Percentiles rank a stretch among this genome's conserved stretches.
Evolutionary conservation across 2,888 invertebrate species (phyloP).

Genomic region (Harpagoxenus sublaevis): DNA sequence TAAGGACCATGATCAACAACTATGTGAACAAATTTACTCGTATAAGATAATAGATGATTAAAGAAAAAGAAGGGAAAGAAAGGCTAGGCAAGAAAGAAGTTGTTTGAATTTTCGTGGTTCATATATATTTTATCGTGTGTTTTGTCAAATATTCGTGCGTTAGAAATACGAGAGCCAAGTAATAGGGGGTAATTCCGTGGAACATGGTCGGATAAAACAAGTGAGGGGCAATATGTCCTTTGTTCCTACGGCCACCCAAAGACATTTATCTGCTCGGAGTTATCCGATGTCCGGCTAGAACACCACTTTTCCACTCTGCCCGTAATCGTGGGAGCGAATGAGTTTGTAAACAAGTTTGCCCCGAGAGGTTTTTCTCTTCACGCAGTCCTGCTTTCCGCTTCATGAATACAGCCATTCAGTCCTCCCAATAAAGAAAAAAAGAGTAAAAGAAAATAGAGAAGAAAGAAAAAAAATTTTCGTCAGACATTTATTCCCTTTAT

Average conservation of each 20-base stretch:
- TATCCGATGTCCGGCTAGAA: constrained; percentile 34
- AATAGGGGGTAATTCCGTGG: constrained; percentile 27
- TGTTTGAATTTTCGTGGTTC: not conserved
- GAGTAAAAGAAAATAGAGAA: not conserved
- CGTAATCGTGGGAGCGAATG: constrained; percentile 45
- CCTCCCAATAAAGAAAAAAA: not conserved
- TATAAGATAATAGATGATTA: not conserved
- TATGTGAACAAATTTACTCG: not conserved
- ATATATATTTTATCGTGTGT: not conserved
- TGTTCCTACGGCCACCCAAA: constrained; percentile 30
- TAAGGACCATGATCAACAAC: not conserved
- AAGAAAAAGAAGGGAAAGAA: not conserved
- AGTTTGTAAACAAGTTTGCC: constrained; percentile 53
- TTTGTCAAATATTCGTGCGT: not conserved
- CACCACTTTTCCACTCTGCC: constrained; percentile 45
- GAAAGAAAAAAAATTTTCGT: not conserved
- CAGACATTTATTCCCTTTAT: not conserved
- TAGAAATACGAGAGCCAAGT: not conserved
- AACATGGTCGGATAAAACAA: constrained; percentile 25
- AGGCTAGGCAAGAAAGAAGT: not conserved
- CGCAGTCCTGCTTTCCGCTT: not conserved
- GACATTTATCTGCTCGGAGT: constrained; percentile 46
- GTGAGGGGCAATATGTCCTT: constrained; percentile 37
- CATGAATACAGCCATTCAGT: constrained; percentile 3
- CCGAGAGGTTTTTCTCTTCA: constrained; percentile 31